Evolutionary conservation across 1,140 invertebrate species (phyloP), one percentile per base, ranked within the genome.

Genomic region (Papilio polytes): DNA sequence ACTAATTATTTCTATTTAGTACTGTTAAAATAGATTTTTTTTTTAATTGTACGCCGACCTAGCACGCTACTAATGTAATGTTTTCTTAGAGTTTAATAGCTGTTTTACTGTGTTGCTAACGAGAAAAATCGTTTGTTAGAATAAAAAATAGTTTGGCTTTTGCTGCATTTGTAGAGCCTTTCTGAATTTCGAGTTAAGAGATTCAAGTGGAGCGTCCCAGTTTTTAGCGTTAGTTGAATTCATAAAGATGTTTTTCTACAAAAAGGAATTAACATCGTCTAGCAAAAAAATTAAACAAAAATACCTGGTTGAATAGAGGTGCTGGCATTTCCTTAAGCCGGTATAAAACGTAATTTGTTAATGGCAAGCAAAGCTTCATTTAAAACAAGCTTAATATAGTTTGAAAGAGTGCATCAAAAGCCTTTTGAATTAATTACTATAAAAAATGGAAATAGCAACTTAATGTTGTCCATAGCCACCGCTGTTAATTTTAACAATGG

Each of bases 221-320:
- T 70, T 70, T 70, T 70, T 70, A 36, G 13, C 26, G 22, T 70
- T 31, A 70, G 12, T 70, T 70, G 36, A 70, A 70, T 70, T 70
- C 63, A 70, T 70, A 15, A 31, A 70, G 63, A 70, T 31, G 63
- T 63, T 70, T 70, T 70, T 70, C 63, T 70, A 31, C 2, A 3
- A 3, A 66, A 63, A 70, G 1, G 8, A 70, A 9, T 0, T 31
- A 36, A 31, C 2, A 10, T 0, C 20, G 13, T 3, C 22, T 70
- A 70, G 12, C 12, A 15, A 31, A 70, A 31, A 70, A 70, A 15
- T 31, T 15, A 6, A 26, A 63, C 20, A 63, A 63, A 63, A 63
- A 13, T 63, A 26, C 59, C 10, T 22, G 20, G 1, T 13, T 70
- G 12, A 31, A 70, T 70, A 15, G 26, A 70, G 12, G 0, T 70